A percentile compares a stretch with the other conserved stretches of the same genome.
These are phyloP conservation scores for Creontiades dilutus DNA, from an alignment of 2,888 invertebrate species.

Conservation along the genomic window DNA sequence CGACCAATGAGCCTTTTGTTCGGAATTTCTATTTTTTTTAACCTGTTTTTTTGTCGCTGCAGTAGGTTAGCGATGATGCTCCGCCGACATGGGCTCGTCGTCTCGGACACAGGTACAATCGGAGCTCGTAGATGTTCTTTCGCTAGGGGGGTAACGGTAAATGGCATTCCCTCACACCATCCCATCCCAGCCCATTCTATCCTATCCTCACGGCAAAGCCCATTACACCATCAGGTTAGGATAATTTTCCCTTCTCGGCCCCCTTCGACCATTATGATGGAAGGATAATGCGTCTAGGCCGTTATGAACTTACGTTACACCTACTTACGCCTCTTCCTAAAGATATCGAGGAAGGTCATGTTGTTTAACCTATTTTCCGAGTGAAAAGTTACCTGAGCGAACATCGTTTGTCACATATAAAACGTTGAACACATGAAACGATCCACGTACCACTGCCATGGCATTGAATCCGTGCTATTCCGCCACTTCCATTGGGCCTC, in stretches of 20 bases:
- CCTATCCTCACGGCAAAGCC: too few relatives aligned
- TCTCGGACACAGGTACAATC: constrained; percentile 30
- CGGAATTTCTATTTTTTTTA: too few relatives aligned
- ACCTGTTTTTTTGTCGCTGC: too few relatives aligned
- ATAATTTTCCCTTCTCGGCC: constrained; percentile 25
- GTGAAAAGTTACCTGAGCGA: too few relatives aligned
- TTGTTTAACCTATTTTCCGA: background rate
- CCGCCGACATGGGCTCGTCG: constrained; percentile 10
- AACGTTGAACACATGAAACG: too few relatives aligned
- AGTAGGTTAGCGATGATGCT: background rate
- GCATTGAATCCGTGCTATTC: too few relatives aligned
- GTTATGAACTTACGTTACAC: constrained; percentile 23
- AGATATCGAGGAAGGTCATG: constrained; percentile 24
- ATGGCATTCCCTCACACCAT: constrained; percentile 65
- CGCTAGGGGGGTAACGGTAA: constrained; percentile 58
- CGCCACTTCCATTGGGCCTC: too few relatives aligned
- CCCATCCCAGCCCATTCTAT: background rate
- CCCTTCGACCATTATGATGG: background rate
- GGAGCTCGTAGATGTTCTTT: constrained; percentile 52
- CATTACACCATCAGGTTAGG: constrained; percentile 55
- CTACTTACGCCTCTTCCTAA: background rate
- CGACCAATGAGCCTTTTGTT: too few relatives aligned
- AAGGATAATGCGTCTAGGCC: constrained; percentile 53
- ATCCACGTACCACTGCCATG: too few relatives aligned
- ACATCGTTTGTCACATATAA: too few relatives aligned